Conservation (phyloP, 2,797 vertebrate species). For the Pachyuromys duprasi region DNA sequence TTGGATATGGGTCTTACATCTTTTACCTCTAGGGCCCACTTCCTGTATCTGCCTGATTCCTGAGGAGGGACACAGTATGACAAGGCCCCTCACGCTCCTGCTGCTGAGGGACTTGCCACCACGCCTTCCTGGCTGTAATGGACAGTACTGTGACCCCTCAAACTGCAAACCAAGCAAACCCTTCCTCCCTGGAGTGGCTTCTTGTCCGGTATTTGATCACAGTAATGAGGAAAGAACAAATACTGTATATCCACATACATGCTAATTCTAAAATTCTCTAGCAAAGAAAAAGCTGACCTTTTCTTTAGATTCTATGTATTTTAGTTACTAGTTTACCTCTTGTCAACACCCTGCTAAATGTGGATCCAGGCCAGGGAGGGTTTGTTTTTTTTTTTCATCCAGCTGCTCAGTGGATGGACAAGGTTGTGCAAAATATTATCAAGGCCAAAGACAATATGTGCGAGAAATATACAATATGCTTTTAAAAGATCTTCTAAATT, state of each 20-base stretch:
- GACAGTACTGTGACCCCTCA: background rate
- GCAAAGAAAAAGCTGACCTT: slow-evolving; percentile 71
- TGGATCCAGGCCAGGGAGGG: slow-evolving; percentile 77
- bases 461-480: slow-evolving; percentile 57
- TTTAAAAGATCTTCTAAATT: slow-evolving; percentile 76
- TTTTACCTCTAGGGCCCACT: background rate
- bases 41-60: background rate
- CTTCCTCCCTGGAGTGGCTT: background rate
- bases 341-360: slow-evolving; percentile 81
- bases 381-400: slow-evolving; percentile 67
- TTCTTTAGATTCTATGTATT: slow-evolving; percentile 78
- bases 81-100: background rate
- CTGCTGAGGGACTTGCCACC: background rate
- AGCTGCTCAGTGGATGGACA: slow-evolving; percentile 61
- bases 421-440: slow-evolving; percentile 29
- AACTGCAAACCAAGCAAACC: background rate
- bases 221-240: background rate
- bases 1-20: background rate
- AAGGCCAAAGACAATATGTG: slow-evolving; percentile 59
- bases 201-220: background rate
- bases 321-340: slow-evolving; percentile 81
- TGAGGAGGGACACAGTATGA: background rate
- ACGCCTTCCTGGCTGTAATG: background rate
- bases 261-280: slow-evolving; percentile 52
- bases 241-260: too few relatives aligned